Evolutionary conservation across 1,140 invertebrate genomes (phyloP), one percentile per base, ranked within the genome.

Genomic region (Conus betulinus): DNA sequence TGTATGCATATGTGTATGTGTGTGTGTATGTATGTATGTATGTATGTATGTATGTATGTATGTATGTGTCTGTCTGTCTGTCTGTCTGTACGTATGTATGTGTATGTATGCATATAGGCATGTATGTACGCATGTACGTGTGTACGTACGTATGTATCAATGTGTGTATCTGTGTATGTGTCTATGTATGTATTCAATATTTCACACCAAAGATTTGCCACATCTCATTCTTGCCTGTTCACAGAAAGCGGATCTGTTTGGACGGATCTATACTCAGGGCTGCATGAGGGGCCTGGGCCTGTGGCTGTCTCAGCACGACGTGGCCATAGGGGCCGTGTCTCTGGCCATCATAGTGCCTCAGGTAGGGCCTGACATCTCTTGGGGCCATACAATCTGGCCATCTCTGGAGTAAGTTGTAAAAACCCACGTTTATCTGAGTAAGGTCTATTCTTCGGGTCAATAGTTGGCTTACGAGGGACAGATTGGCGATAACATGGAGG

Each of bases 271-370:
- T 82, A 92, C 90, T 11, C 85, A 88, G 25, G 93, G 93, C 20
- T 93, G 93, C 88, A 87, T 93, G 55, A 91, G 91, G 81, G 89
- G 89, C 5, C 82, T 93, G 8, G 92, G 91, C 4, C 67, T 87
- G 7, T 93, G 91, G 91, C 82, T 93, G 17, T 88, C 91, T 11
- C 39, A 57, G 5, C 90, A 93, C 67, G 91, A 91, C 8, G 67
- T 91, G 17, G 85, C 91, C 23, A 89, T 93, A 3, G 92, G 92
- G 13, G 91, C 88, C 15, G 86, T 91, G 17, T 84, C 89, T 79
- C 81, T 92, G 6, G 93, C 91, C 39, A 89, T 93, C 52, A 84
- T 93, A 11, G 82, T 93, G 53, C 93, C 93, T 25, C 93, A 93
- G 92, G 93, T 93, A 78, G 78, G 67, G 6, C 11, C 23, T 23